Evolutionary conservation across 2,888 invertebrate genomes (phyloP), one percentile per base, ranked within the genome.

Genomic region (Microchrysa polita): DNA sequence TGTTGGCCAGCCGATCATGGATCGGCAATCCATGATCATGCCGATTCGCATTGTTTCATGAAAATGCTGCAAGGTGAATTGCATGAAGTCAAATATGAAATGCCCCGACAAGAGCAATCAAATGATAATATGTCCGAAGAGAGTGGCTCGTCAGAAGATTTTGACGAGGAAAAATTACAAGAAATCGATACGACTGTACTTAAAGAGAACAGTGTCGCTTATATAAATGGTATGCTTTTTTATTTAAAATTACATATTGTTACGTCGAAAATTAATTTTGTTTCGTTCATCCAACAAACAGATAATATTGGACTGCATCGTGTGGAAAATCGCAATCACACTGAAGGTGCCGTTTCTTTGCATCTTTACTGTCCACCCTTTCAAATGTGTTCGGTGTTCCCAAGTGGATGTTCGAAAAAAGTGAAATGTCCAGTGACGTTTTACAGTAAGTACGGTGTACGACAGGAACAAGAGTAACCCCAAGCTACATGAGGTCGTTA

Each of bases 1-100:
- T 98, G 98, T 85, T 99, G 99, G 98, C 95, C 96, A 20, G 95
- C 97, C 82, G 95, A 95, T 0, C 96, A 97, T 78, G 94, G 94
- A 0, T 96, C 97, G 0, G 92, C 94, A 10, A 97, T 99, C 78
- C 99, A 99, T 83, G 97, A 98, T 84, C 99, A 99, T 82, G 91
- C 97, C 0, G 90, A 97, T 81, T 92, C 98, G 0, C 97, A 99
- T 82, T 99, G 99, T 84, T 97, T 99, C 84, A 97, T 99, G 93
- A 99, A 98, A 85, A 89, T 95, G 76, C 87, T 98, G 0, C 91
- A 93, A 76, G 97, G 96, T 0, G 89, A 88, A 74, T 83, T 97
- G 53, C 89, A 90, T 67, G 97, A 98, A 88, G 91, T 94, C 74
- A 87, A 88, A 83, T 85, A 81, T 72, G 79, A 81, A n/a, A 79